These are phyloP conservation scores for Octodon degus DNA, from an alignment of 2,113 vertebrate genomes.

Conservation along the genomic window DNA sequence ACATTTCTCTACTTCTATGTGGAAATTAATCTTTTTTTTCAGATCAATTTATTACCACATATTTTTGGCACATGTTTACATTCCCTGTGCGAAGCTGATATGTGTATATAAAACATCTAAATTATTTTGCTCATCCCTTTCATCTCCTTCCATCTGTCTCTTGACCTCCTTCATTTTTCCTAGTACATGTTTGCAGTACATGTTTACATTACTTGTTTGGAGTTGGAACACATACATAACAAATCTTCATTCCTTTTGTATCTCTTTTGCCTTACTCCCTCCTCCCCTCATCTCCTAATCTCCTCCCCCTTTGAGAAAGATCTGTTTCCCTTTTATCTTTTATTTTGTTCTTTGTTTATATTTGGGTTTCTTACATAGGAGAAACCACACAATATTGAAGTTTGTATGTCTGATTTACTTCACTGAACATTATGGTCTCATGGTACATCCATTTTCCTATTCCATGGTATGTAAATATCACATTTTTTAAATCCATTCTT, in stretches of 20 bases:
- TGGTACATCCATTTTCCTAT: neutral
- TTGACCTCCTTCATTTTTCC: neutral
- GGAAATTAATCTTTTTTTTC: constrained; percentile 46
- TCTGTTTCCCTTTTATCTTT: neutral
- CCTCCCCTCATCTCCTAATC: neutral
- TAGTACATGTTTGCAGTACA: neutral
- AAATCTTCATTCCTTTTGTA: neutral
- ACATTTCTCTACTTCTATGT: constrained; percentile 9
- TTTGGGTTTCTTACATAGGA: neutral
- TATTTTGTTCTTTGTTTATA: neutral
- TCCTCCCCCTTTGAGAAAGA: neutral
- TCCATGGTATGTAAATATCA: neutral
- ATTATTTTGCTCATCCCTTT: neutral
- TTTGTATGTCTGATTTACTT: neutral
- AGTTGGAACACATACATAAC: neutral
- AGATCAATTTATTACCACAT: neutral
- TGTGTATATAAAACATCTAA: neutral
- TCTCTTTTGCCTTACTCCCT: neutral
- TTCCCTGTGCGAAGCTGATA: neutral
- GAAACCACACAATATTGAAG: neutral
- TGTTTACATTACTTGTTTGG: neutral
- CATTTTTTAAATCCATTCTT: neutral
- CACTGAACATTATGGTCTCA: neutral
- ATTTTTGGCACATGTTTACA: neutral
- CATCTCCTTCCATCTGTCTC: neutral